These are phyloP conservation scores for Crypturellus undulatus DNA, from an alignment of 2,113 vertebrate species.

Conservation along the genomic window DNA sequence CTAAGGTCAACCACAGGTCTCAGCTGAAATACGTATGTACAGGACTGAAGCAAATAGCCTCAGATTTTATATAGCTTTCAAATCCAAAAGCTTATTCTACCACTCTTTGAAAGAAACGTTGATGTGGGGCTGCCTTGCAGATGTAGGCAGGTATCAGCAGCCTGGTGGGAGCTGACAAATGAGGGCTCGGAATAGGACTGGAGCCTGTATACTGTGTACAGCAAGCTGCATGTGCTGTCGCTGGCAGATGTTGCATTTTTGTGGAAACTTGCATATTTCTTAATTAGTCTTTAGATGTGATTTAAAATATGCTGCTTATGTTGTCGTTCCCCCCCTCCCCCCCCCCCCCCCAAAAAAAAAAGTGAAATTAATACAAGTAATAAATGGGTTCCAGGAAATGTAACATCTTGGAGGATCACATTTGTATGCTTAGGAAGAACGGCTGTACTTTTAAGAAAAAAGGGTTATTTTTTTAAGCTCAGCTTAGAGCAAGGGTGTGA, in stretches of 20 bases:
- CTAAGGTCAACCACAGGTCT: background rate
- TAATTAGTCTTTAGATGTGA: background rate
- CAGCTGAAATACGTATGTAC: background rate
- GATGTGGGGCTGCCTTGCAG: no score
- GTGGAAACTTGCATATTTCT: background rate
- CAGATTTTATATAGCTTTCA: no score
- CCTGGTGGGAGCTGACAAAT: background rate
- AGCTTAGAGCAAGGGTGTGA: background rate
- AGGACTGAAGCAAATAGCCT: no score
- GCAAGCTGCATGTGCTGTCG: background rate
- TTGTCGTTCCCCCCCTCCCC: background rate
- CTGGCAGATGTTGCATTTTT: no score
- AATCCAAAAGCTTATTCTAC: no score
- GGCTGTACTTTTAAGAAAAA: background rate
- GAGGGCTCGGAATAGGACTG: background rate
- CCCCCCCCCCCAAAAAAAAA: background rate
- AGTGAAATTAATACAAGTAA: background rate
- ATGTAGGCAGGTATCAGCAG: no score
- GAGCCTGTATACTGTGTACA: background rate
- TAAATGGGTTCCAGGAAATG: background rate
- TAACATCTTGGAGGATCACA: background rate
- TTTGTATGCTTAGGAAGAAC: background rate
- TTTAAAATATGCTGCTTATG: background rate
- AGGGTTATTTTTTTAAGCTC: background rate
- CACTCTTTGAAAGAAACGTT: no score